Base-by-base conservation (phyloP, 2,888 invertebrate species). In the Nymphalis polychloros region DNA sequence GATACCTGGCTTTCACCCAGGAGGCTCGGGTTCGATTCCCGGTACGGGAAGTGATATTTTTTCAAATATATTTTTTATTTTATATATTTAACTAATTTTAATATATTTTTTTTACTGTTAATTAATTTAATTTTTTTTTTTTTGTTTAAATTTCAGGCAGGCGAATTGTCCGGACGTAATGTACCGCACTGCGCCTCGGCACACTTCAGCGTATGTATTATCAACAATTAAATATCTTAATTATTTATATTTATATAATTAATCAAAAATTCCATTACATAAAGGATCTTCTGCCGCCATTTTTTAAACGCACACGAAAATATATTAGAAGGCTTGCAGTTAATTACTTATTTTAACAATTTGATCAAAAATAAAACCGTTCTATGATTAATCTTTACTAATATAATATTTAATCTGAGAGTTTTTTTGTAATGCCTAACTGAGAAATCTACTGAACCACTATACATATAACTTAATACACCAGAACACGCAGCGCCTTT, bases 11-110 rank as follows among this genome's bases (percentile, higher is more conserved):
- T 94, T 93, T 94, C 94, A 94, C 94, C 94, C 94, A 94, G 94
- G 94, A 94, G 94, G 94, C 94, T 94, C 94, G 94, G 94, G 94
- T 94, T 94, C 94, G 94, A 94, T 94, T 94, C 94, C 94, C 94
- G 94, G 94, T 94, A 94, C 93, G 94, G 94, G 94, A 94, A 94
- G 2, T 3, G 2, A 2, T 13, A 2, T 17, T 19, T 49, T 49
- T 49, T 49, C 6, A 16, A 8, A 49, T n/a, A 6, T n/a, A 16
- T n/a, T 17, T n/a, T 2, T 49, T n/a, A 52, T 52, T 20, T 7
- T 50, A 23, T 17, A 27, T 1, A 27, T 53, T 27, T 27, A 5
- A 16, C 5, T 7, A 17, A 23, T 27, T 27, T 53, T 27, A 13
- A 16, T 17, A 23, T 53, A 2, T 27, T 53, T 17, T 27, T 10